These are phyloP conservation scores for Eupithecia vulgata DNA, from an alignment of 2,888 invertebrate species.

Conservation along the genomic window DNA sequence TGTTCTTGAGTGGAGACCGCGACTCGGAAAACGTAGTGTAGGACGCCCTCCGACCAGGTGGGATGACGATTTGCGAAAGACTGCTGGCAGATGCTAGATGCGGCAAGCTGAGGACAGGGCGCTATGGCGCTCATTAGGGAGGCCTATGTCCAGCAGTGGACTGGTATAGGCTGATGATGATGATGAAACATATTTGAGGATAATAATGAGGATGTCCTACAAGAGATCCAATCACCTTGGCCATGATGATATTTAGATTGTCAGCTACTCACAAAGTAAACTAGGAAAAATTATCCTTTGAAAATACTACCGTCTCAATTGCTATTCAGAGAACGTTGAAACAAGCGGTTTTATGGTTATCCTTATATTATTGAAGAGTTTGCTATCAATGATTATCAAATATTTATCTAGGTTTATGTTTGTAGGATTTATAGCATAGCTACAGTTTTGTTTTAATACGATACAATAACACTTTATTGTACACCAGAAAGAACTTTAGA, in stretches of 20 bases:
- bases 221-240: constrained; percentile 23
- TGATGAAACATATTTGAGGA: constrained; percentile 18
- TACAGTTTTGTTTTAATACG: too few relatives aligned
- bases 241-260: constrained; percentile 37
- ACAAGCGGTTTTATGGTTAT: constrained; percentile 37
- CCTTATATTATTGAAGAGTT: constrained; percentile 28
- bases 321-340: constrained; percentile 37
- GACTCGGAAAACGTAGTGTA: too few relatives aligned
- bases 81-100: too few relatives aligned
- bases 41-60: too few relatives aligned
- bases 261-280: constrained; percentile 23
- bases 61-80: too few relatives aligned
- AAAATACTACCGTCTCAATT: constrained; percentile 33
- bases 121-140: too few relatives aligned
- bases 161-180: too few relatives aligned
- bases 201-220: constrained; percentile 13
- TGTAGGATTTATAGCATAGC: background rate
- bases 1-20: too few relatives aligned
- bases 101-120: too few relatives aligned
- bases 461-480: too few relatives aligned
- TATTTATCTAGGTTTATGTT: background rate
- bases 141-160: too few relatives aligned
- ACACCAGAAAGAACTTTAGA: too few relatives aligned
- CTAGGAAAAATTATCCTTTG: constrained; percentile 33
- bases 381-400: background rate